Conservation (phyloP, 2,113 vertebrate species). For the Proteles cristata region DNA sequence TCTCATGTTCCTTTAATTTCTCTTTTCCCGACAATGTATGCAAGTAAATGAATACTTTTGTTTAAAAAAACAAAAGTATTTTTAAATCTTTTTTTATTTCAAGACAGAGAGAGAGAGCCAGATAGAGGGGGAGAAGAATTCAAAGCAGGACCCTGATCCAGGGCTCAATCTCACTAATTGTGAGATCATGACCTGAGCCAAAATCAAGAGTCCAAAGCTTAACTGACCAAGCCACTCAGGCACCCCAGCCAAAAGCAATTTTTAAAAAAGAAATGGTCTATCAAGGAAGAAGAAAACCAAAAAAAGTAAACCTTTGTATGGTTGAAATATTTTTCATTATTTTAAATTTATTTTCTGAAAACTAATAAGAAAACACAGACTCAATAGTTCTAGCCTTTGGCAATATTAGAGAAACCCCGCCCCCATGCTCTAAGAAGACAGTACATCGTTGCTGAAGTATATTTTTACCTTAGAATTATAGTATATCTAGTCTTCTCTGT, state of each 20-base stretch:
- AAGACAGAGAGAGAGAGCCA: too few species aligned
- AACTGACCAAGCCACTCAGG: too few species aligned
- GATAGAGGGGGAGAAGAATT: too few species aligned
- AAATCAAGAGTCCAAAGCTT: too few species aligned
- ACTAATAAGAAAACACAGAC: background rate
- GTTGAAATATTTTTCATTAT: background rate
- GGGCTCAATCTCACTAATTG: too few species aligned
- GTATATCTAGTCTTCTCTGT: background rate
- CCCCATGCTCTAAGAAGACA: background rate
- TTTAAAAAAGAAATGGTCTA: background rate
- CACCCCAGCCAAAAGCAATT: background rate
- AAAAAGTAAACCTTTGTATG: background rate
- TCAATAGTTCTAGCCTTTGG: background rate
- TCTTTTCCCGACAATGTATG: background rate
- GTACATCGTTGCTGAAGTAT: background rate
- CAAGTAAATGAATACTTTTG: background rate
- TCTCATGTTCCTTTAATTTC: background rate
- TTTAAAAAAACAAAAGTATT: background rate
- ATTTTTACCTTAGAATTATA: background rate
- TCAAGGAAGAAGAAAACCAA: background rate
- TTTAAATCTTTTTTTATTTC: too few species aligned
- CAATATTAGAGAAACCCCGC: background rate
- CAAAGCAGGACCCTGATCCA: too few species aligned
- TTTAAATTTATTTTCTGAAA: constrained; percentile 7
- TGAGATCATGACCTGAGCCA: too few species aligned